phyloP scores from a whole-genome alignment of 1,140 invertebrate genomes.

The Heliconius congener region DNA sequence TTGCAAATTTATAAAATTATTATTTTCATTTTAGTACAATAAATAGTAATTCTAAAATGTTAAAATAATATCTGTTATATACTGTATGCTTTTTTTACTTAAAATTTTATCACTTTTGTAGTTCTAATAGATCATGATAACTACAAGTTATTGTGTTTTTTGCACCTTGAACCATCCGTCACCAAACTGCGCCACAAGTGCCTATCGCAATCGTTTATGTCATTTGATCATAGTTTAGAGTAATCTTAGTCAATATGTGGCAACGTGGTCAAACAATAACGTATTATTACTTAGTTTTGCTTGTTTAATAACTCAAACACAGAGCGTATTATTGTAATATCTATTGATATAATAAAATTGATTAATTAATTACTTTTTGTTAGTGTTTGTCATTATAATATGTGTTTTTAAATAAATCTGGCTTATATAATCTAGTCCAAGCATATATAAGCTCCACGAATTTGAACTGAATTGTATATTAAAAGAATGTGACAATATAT shows the following conservation, averaged over 20 bases:
- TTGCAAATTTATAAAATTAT: no score
- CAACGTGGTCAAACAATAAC: neutral
- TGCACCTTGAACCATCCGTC: neutral
- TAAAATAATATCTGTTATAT: no score
- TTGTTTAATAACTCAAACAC: neutral
- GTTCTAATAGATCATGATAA: no score
- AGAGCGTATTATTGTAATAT: neutral
- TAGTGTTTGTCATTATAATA: neutral
- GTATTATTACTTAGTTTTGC: neutral
- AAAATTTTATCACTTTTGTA: no score
- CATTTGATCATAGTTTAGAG: neutral
- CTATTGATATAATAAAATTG: neutral
- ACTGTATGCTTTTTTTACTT: no score
- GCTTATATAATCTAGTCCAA: no score
- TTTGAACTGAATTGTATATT: no score
- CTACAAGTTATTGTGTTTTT: no score
- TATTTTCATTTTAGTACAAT: no score
- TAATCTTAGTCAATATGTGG: slow-evolving; percentile 3
- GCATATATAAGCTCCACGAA: no score
- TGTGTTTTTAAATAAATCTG: neutral
- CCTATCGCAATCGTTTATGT: neutral
- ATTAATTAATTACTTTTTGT: neutral
- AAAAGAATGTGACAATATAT: no score
- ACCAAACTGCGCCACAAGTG: neutral
- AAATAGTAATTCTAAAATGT: no score